Evolutionary conservation across 2,113 vertebrate genomes (phyloP).

Genomic region (Acrocephalus arundinaceus): DNA sequence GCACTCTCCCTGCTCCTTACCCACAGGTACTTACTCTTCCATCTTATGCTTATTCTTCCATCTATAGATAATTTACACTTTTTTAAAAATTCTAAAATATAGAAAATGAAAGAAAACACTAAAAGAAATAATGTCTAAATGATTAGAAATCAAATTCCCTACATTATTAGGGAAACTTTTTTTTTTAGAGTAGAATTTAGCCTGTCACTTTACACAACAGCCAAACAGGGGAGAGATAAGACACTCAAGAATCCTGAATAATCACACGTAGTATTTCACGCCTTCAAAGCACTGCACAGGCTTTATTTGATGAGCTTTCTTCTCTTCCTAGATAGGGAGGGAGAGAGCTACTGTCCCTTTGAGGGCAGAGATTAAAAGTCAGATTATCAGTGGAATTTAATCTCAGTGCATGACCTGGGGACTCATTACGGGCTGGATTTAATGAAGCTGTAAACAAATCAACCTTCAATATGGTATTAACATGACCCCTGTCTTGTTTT

Average conservation of each 20-base stretch:
- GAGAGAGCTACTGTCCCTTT: neutral
- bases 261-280: neutral
- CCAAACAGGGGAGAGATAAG: neutral
- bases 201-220: neutral
- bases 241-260: neutral
- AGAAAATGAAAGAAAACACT: neutral
- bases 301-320: neutral
- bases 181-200: neutral
- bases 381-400: neutral
- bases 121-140: neutral
- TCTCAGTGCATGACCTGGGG: neutral
- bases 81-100: neutral
- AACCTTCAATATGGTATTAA: neutral
- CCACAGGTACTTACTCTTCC: neutral
- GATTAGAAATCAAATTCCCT: neutral
- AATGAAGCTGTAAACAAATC: constrained; percentile 22
- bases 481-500: neutral
- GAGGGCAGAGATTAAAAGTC: neutral
- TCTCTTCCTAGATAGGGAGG: neutral
- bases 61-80: neutral
- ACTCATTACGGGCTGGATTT: neutral
- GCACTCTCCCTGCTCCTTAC: neutral
- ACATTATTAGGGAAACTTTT: neutral
- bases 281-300: neutral
- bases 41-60: neutral